A percentile compares a stretch with the other conserved stretches of the same genome.
Evolutionary conservation across 2,113 vertebrate genomes (phyloP).

Genomic region (Phasianus colchicus): DNA sequence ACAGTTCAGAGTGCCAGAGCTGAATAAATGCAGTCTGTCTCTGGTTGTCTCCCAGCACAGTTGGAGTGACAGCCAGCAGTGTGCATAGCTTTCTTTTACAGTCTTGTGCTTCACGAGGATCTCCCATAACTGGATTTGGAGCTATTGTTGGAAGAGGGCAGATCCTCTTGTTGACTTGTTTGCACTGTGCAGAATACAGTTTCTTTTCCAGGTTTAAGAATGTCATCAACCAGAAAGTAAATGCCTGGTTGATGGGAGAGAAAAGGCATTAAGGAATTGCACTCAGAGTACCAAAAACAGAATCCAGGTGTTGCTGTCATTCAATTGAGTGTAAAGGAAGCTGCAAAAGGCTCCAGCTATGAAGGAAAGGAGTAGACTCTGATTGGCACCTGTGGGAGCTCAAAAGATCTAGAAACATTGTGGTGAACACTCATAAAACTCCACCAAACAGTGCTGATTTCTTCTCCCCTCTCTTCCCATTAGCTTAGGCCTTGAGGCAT

Average conservation of each 20-base stretch:
- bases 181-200: fast-evolving
- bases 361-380: neutral
- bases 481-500: neutral
- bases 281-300: neutral
- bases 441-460: no score
- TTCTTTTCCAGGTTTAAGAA: neutral
- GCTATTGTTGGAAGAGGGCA: neutral
- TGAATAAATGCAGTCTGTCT: neutral
- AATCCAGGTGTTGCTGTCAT: neutral
- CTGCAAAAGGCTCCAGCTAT: neutral
- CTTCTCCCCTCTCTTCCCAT: neutral
- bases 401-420: neutral
- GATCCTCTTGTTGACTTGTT: neutral
- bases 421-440: fast-evolving
- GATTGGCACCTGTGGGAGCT: neutral
- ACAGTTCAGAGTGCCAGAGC: neutral
- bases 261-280: neutral
- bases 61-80: neutral
- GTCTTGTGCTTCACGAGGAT: neutral
- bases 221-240: neutral
- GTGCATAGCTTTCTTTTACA: neutral
- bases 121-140: neutral
- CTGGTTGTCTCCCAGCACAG: neutral
- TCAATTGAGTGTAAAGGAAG: neutral
- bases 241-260: neutral